Base-by-base conservation (phyloP, 2,797 vertebrate genomes). In the Limnodromus scolopaceus region DNA sequence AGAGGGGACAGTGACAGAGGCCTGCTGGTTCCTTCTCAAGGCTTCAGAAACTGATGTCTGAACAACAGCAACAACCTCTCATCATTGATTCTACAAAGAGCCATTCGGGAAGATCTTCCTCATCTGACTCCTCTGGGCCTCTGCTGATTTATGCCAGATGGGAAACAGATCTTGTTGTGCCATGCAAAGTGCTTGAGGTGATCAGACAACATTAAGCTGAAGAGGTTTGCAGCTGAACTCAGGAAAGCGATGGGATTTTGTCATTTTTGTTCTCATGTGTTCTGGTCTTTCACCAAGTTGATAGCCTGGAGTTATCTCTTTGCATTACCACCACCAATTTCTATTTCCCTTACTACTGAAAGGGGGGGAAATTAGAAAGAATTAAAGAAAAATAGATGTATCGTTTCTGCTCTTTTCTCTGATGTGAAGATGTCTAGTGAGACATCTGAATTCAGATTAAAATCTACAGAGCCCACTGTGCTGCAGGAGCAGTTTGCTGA, bases 261-360 rank as follows among this genome's bases (percentile, higher is more conserved):
- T 23, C 16, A 1, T 6, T 54, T 84, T 55, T 61, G 16, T 43
- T 72, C 60, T 66, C 19, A 65, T 0, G 0, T 39, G 0, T 76
- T 69, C 41, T 92, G 28, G 7, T 57, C 17, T 74, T 93, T 55
- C 15, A 63, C 30, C 4, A 17, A 1, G 4, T 11, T 77, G n/a
- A 16, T 24, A 27, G 27, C 19, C 43, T 32, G 30, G 45, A 81
- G 28, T 43, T 63, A 19, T 48, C 38, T 81, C 61, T 43, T 55
- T 43, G 55, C 3, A 2, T 27, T 38, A 43, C 5, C 45, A 45
- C 28, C 18, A 30, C 14, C 30, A 11, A 57, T 45, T 43, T 49
- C 6, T 36, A 2, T 82, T 58, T 55, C 49, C 51, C 84, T 72
- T 68, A 54, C 30, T 74, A 38, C 19, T 82, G 68, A 39, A 38